Evolutionary conservation across 2,113 vertebrate genomes (phyloP).

Genomic region (Thalassoma bifasciatum): DNA sequence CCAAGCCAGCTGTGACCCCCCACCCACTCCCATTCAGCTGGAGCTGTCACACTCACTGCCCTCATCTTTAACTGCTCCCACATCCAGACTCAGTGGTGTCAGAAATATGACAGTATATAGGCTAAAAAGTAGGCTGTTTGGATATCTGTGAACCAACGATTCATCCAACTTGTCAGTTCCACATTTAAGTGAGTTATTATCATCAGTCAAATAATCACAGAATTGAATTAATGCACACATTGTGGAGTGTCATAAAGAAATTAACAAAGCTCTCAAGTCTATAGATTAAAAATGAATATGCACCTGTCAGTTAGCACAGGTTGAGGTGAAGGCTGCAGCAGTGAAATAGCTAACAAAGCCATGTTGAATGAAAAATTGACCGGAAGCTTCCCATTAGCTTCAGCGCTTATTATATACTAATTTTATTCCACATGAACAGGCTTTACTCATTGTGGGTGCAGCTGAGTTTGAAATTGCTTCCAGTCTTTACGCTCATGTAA

Average conservation of each 20-base stretch:
- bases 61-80: constrained; percentile 14
- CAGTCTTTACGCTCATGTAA: too few species aligned
- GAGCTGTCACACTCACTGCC: constrained; percentile 32
- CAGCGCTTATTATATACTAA: too few species aligned
- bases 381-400: too few species aligned
- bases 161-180: neutral
- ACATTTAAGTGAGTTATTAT: too few species aligned
- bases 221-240: too few species aligned
- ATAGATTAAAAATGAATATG: neutral
- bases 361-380: too few species aligned
- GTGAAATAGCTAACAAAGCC: too few species aligned
- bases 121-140: neutral
- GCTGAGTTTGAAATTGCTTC: too few species aligned
- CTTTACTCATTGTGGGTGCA: too few species aligned
- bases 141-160: neutral
- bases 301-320: neutral
- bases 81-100: constrained; percentile 2
- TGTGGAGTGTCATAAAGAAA: neutral
- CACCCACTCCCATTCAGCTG: constrained; percentile 35
- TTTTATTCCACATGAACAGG: too few species aligned
- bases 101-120: neutral
- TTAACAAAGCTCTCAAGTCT: neutral
- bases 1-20: constrained; percentile 48
- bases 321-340: too few species aligned
- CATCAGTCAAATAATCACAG: too few species aligned